Evolutionary conservation across 2,888 invertebrate genomes (phyloP), one percentile per base, ranked within the genome.

Genomic region (Polylopha cassiicola): DNA sequence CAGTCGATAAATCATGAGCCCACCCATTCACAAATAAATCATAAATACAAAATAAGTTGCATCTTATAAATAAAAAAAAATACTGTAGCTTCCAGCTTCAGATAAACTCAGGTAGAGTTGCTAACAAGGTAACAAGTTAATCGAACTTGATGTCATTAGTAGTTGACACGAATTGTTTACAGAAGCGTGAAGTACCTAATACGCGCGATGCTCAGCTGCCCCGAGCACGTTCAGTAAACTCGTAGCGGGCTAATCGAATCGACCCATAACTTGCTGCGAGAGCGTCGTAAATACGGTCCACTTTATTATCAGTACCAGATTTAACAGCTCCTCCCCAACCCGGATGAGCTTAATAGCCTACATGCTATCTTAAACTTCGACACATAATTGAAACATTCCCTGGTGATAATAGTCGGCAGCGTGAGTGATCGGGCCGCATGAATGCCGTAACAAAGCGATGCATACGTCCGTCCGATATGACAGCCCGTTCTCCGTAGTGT

Each of bases 221-320:
- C 65, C 65, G 63, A 69, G 69, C 68, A 68, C 62, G 68, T 67
- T 65, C 63, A 54, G 60, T 64, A 72, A 67, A 73, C 73, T 64
- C 60, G 59, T 67, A 66, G 63, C 65, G 59, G 50, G 60, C 68
- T 75, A 74, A 76, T 75, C 74, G 71, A 74, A 76, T 75, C 71
- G 69, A 67, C 71, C 73, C 65, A 68, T 66, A 66, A 69, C 68
- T 74, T 61, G 60, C 60, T 59, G 50, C 62, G 52, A 54, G 64
- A 65, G 60, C 54, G 55, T 65, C 70, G 71, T 70, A 73, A 75
- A 74, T 71, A 70, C 66, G 48, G 62, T 61, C 62, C 62, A 69
- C 65, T 73, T 72, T 73, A 73, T 66, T 73, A 71, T 70, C 72
- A 64, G 52, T 56, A 50, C 59, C 60, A 67, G 65, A 66, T 67